Percentiles rank a stretch among this genome's conserved stretches.
These are phyloP conservation scores for Lasiurus borealis DNA, from an alignment of 2,113 vertebrate genomes.

Conservation along the genomic window DNA sequence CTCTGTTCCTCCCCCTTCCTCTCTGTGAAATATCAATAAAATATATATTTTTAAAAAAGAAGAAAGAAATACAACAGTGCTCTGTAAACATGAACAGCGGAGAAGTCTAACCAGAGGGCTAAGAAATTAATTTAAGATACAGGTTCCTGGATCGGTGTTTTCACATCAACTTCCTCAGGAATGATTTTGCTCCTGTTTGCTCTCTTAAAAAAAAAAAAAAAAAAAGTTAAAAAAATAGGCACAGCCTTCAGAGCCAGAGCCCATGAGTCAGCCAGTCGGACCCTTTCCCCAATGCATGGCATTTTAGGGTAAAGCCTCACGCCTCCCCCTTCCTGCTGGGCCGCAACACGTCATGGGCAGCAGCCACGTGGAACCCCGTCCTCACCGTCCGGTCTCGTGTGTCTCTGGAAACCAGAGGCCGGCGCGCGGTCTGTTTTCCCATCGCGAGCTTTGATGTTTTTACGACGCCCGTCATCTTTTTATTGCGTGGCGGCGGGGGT, in stretches of 20 bases:
- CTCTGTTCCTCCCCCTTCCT: too few species aligned
- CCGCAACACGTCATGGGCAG: slow-evolving; percentile 57
- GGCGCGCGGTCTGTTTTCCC: too few species aligned
- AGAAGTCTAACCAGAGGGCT: slow-evolving; percentile 39
- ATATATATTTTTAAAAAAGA: too few species aligned
- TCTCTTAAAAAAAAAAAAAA: slow-evolving; percentile 36
- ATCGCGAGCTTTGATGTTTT: too few species aligned
- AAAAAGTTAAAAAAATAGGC: slow-evolving; percentile 33
- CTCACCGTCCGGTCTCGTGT: background rate
- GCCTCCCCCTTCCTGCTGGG: slow-evolving; percentile 46
- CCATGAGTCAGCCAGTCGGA: background rate
- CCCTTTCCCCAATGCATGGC: slow-evolving; percentile 47
- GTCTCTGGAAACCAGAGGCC: slow-evolving; percentile 50
- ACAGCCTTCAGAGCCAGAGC: background rate
- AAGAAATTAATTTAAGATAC: slow-evolving; percentile 59
- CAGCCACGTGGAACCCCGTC: slow-evolving; percentile 55
- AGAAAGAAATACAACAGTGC: background rate
- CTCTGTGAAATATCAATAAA: too few species aligned
- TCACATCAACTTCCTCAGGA: background rate
- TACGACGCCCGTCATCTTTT: too few species aligned
- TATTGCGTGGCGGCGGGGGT: too few species aligned
- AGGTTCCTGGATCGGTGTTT: background rate
- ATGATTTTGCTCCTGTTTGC: slow-evolving; percentile 29
- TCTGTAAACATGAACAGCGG: background rate
- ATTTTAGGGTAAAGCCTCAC: slow-evolving; percentile 32